phyloP scores from a whole-genome alignment of 2,888 invertebrate genomes.

The Notocelia uddmanniana region DNA sequence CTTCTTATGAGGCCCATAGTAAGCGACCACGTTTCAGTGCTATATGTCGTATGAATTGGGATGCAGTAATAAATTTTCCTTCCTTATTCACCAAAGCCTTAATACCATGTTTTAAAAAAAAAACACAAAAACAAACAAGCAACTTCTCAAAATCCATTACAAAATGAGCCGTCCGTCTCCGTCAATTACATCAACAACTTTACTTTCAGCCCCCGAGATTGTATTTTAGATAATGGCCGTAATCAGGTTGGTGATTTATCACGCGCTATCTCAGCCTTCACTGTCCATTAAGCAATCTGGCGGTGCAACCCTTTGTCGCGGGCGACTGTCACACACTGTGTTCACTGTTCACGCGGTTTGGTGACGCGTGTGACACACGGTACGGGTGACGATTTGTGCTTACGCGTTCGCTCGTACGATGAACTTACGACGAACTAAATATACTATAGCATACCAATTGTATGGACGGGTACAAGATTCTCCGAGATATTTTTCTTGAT shows the following conservation, averaged over 20 bases:
- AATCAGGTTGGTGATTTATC: slow-evolving; percentile 85
- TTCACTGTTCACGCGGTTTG: neutral
- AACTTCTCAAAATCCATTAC: slow-evolving; percentile 39
- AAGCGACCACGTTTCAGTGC: no score
- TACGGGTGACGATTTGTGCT: no score
- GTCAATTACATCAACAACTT: slow-evolving; percentile 79
- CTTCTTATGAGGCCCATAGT: no score
- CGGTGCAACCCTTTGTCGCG: slow-evolving; percentile 78
- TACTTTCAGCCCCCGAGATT: slow-evolving; percentile 78
- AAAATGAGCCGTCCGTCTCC: slow-evolving; percentile 53
- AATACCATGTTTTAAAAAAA: neutral
- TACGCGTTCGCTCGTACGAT: no score
- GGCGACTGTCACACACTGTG: slow-evolving; percentile 40
- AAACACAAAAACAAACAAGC: slow-evolving; percentile 16
- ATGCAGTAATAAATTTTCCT: neutral
- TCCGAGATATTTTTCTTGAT: neutral
- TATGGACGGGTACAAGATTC: neutral
- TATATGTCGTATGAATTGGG: no score
- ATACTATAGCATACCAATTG: no score
- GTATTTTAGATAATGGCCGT: slow-evolving; percentile 84
- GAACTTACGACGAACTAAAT: no score
- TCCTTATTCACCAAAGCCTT: neutral
- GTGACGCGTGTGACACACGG: neutral
- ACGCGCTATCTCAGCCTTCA: slow-evolving; percentile 83
- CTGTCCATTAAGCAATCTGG: slow-evolving; percentile 84